Evolutionary conservation across 2,797 vertebrate species (phyloP), one percentile per base, ranked within the genome.

Genomic region (Lates japonicus): DNA sequence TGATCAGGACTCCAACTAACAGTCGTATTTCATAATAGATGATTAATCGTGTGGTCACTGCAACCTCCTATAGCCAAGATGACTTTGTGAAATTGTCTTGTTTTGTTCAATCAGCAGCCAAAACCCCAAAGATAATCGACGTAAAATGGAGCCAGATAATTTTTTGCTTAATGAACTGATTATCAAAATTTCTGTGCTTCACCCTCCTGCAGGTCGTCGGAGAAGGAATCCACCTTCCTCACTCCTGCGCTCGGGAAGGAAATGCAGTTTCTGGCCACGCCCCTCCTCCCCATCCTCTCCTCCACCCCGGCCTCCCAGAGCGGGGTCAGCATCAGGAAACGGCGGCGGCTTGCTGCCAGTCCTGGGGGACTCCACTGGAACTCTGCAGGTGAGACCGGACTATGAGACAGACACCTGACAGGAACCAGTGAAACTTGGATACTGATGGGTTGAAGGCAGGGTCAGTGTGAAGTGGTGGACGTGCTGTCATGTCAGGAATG

Each of bases 301-400:
- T 94, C 90, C 78, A 93, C 92, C 4, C 89, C 92, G 0, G 20
- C 35, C 76, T 59, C 81, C 39, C 86, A 75, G 6, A 64, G 87
- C 1, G 83, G 90, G 0, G 81, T 89, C 74, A 90, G 80, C 46
- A 72, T 94, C 77, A 93, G 95, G 88, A 96, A 95, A 64, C 90
- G 95, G 0, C 86, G 95, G 7, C 93, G 95, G 1, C 90, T 96
- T 1, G 93, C 94, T 4, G 93, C 94, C 72, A 95, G 91, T 81
- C 95, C 95, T 0, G 95, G 96, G 75, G 95, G 95, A 46, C 95
- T 96, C 52, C 95, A 93, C 90, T 95, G 94, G 94, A 95, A 81
- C 48, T 83, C 94, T 46, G 75, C 95, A 95, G 95, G 95, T 96
- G 81, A 73, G 81, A 65, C 3, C 16, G 10, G 22, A 16, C 42